Evolutionary conservation across 1,140 invertebrate genomes (phyloP).

Genomic region (Papilio polyxenes): DNA sequence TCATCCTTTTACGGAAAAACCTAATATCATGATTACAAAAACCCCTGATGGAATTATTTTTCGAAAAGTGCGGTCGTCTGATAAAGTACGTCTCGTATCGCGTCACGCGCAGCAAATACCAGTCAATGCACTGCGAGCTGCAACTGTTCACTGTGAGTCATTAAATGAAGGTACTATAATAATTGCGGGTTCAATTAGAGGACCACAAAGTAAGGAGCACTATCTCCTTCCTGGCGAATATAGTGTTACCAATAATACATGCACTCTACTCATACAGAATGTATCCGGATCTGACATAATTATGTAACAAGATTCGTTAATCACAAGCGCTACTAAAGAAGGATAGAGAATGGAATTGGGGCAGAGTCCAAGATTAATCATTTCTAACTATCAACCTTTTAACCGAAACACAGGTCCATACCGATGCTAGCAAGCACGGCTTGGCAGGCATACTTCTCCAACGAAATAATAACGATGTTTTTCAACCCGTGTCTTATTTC

Average conservation of each 20-base stretch:
- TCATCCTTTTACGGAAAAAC: slow-evolving; percentile 53
- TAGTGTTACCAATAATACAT: slow-evolving; percentile 29
- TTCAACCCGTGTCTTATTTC: slow-evolving; percentile 37
- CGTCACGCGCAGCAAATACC: slow-evolving; percentile 7
- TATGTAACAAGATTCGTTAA: no score
- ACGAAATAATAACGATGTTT: neutral
- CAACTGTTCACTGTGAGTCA: slow-evolving; percentile 33
- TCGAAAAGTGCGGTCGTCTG: slow-evolving; percentile 33
- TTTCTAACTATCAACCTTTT: slow-evolving; percentile 41
- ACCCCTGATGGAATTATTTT: slow-evolving; percentile 44
- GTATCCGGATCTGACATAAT: slow-evolving; percentile 1
- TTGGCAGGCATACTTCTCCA: slow-evolving; percentile 44
- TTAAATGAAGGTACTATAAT: slow-evolving; percentile 16
- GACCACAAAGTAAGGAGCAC: slow-evolving; percentile 35
- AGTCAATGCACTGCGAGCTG: slow-evolving; percentile 32
- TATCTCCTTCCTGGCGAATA: slow-evolving; percentile 45
- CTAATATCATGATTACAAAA: slow-evolving; percentile 50
- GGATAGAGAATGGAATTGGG: slow-evolving; percentile 39
- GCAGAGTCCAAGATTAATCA: slow-evolving; percentile 3
- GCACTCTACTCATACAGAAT: slow-evolving; percentile 41
- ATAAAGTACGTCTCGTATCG: slow-evolving; percentile 34
- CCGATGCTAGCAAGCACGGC: slow-evolving; percentile 51
- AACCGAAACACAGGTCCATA: slow-evolving; percentile 53
- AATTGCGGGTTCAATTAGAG: slow-evolving; percentile 40
- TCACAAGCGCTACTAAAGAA: slow-evolving; percentile 40